Evolutionary conservation across 2,113 vertebrate genomes (phyloP), one percentile per base, ranked within the genome.

Genomic region (Recurvirostra avosetta): DNA sequence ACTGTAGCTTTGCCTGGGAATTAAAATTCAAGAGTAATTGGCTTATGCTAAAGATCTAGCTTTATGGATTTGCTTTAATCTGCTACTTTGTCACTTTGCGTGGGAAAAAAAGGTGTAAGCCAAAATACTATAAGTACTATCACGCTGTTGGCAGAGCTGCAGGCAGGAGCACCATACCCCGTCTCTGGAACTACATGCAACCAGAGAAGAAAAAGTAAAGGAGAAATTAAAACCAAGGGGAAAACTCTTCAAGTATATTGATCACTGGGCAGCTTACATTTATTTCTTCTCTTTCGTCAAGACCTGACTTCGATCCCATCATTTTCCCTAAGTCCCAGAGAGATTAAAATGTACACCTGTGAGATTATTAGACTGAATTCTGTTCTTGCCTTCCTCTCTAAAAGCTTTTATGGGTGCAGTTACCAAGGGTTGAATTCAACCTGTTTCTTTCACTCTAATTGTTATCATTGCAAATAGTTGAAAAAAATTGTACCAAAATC

Each of bases 51-150:
- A 92, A 96, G 84, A 97, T 91, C 89, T 95, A 62, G 91, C 77
- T 95, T 68, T 88, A 95, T 94, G 87, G 92, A 79, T 97, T 97
- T 96, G 81, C 94, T 96, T 96, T 97, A 96, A 96, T 96, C 90
- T 95, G 93, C 91, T 95, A 94, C 94, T 96, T 96, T 95, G 86
- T 94, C 94, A 96, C 89, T 97, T 94, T 94, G 95, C 5, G 92
- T 95, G 95, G 94, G 95, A 88, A 96, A 96, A 95, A 95, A 97
- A 95, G 71, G 95, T 95, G 95, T 95, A 95, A 97, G 95, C 91
- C 92, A 94, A 97, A 96, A 95, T 97, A 95, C 92, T 97, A 20
- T 90, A 91, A 96, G 95, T 75, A 94, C 84, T 92, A 82, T 94
- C 95, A 97, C 34, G 4, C 95, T 95, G 94, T 49, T 96, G 94